Percentiles rank a stretch among this genome's conserved stretches.
Evolutionary conservation across 2,888 invertebrate species (phyloP).

Genomic region (Drosophila peninsularis): DNA sequence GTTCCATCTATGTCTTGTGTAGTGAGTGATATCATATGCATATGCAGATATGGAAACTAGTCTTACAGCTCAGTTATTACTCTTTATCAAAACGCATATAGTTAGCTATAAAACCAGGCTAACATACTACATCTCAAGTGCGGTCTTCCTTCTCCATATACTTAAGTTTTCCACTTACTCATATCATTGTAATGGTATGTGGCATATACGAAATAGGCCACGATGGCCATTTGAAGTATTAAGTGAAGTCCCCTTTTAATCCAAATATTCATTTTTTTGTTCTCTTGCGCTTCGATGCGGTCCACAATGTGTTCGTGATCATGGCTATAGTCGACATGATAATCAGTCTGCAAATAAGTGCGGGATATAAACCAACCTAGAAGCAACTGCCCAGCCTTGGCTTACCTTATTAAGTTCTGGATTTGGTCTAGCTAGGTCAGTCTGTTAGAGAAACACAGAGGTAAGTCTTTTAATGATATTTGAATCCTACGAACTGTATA

Average conservation of each 20-base stretch:
- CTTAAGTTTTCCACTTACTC: conserved; percentile 58
- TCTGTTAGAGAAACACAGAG: conserved; percentile 26
- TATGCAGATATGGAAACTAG: neutral
- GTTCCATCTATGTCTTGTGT: neutral
- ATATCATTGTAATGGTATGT: conserved; percentile 78
- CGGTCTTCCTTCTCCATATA: too few species aligned
- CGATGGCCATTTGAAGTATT: conserved; percentile 71
- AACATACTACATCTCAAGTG: neutral
- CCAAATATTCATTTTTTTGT: conserved; percentile 21
- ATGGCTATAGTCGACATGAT: conserved; percentile 47
- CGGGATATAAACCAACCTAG: neutral
- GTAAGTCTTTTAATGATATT: neutral
- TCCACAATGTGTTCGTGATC: conserved; percentile 16
- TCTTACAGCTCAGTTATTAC: neutral
- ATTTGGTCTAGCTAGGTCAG: conserved; percentile 17
- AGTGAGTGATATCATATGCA: neutral
- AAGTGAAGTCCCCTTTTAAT: conserved; percentile 47
- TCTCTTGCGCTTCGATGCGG: neutral
- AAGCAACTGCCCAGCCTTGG: neutral
- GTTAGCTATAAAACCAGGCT: too few species aligned
- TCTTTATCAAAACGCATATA: neutral
- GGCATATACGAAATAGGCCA: conserved; percentile 82
- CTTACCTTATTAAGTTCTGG: conserved; percentile 47
- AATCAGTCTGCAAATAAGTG: conserved; percentile 52
- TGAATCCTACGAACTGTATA: neutral